Conservation (phyloP, 2,113 vertebrate genomes). For the Chascanopsetta lugubris region DNA sequence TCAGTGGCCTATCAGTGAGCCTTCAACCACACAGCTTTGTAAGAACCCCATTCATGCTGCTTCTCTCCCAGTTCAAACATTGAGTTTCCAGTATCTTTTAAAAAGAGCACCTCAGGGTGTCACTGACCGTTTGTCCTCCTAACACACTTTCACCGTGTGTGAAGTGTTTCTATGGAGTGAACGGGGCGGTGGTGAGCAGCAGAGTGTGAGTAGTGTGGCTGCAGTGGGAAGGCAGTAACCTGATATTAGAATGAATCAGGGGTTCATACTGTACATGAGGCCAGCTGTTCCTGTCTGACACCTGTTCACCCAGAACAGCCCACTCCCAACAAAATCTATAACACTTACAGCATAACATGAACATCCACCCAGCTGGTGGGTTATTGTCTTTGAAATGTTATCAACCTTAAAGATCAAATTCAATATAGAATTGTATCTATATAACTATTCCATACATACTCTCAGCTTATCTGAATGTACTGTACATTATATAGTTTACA, state of each 20-base stretch:
- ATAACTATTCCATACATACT: neutral
- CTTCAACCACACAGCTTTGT: neutral
- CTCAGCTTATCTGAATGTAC: neutral
- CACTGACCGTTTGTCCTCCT: conserved; percentile 30
- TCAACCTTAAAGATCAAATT: neutral
- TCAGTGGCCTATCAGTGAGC: conserved; percentile 12
- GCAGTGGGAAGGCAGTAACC: conserved; percentile 45
- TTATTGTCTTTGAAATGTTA: neutral
- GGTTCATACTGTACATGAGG: conserved; percentile 48
- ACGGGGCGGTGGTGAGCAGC: conserved; percentile 9
- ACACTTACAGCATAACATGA: neutral
- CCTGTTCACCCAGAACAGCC: conserved; percentile 21
- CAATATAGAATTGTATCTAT: neutral
- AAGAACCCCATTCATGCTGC: conserved; percentile 14
- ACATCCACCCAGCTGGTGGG: neutral
- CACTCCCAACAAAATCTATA: conserved; percentile 3
- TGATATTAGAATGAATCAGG: conserved; percentile 60
- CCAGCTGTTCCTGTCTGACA: conserved; percentile 68
- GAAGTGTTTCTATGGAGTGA: conserved; percentile 3
- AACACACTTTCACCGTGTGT: conserved; percentile 17
- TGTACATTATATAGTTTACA: neutral
- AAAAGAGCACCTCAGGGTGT: conserved; percentile 38
- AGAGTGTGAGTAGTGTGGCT: conserved; percentile 27
- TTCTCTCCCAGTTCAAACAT: conserved; percentile 19
- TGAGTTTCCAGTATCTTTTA: conserved; percentile 11